These are phyloP conservation scores for Ellobius talpinus DNA, from an alignment of 2,113 vertebrate genomes.

Conservation along the genomic window DNA sequence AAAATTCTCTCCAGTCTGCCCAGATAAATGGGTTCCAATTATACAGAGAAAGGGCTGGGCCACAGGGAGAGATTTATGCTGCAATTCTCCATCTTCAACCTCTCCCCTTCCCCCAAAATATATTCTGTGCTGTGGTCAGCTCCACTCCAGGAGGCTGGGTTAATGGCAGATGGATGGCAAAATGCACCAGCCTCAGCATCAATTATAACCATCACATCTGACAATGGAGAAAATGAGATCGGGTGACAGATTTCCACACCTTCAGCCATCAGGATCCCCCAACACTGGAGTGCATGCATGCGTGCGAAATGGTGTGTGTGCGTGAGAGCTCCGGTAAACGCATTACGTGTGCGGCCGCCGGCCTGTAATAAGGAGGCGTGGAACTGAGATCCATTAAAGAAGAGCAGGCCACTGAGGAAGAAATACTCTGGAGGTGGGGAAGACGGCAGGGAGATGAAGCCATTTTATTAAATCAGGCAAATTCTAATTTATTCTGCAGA, in stretches of 20 bases:
- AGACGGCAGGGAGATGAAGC: conserved; percentile 90
- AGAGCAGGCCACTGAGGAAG: conserved; percentile 73
- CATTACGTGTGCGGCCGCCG: background rate
- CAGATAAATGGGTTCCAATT: conserved; percentile 66
- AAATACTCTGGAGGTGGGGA: conserved; percentile 88
- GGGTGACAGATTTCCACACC: conserved; percentile 71
- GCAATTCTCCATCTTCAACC: conserved; percentile 56
- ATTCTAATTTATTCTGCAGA: conserved; percentile 89
- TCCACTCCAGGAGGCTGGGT: conserved; percentile 87
- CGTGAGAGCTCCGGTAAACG: background rate
- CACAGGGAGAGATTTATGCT: conserved; percentile 48
- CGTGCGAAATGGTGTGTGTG: background rate
- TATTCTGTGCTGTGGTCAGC: conserved; percentile 91
- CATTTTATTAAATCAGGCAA: conserved; percentile 98
- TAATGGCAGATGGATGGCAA: conserved; percentile 92
- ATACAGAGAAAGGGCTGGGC: conserved; percentile 59
- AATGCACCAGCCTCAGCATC: conserved; percentile 92
- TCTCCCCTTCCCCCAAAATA: conserved; percentile 69
- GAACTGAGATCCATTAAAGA: conserved; percentile 28
- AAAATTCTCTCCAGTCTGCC: background rate
- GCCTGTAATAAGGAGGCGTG: background rate
- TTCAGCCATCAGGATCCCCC: background rate
- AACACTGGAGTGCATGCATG: background rate
- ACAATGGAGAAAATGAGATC: conserved; percentile 88
- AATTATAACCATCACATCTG: conserved; percentile 93